Evolutionary conservation across 2,888 invertebrate species (phyloP), one percentile per base, ranked within the genome.

Genomic region (Mythimna albipuncta): DNA sequence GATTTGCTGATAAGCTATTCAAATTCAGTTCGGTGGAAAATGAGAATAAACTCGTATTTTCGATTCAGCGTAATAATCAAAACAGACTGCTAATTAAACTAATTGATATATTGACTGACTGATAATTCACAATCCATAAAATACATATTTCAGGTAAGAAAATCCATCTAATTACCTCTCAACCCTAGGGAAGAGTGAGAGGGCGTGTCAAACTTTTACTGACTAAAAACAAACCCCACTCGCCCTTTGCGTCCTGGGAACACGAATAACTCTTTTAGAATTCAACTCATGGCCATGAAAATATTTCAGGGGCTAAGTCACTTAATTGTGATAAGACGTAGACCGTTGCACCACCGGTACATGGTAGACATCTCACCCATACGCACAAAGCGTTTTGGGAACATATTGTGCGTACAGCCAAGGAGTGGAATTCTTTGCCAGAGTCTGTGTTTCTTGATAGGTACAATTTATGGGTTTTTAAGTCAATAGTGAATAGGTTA

Each of bases 1-100:
- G 19, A 61, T 44, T 41, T 52, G 41, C 21, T 70, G 50, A 44
- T 35, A 44, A 59, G 61, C 61, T 11, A 13, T 72, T 44, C 11
- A 35, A 55, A 47, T 47, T 10, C 44, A 35, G 19, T 61, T 44
- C 21, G 11, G 16, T 26, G 32, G 4, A 52, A 72, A 38, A n/a
- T 6, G 5, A n/a, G 19, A 7, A 35, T 19, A 41, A 38, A 50
- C 52, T 26, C 13, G 47, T 10, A 26, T 38, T 55, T 61, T 52
- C 10, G 21, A 44, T 69, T 44, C 72, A 44, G 13, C 19, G 13
- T 55, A 21, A 3, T 35, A 19, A 61, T 19, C 50, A 16, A 41
- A 47, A 57, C 47, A 69, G 26, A 47, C 26, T 50, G 10, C 7
- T n/a, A n/a, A 70, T 26, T 16, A 57, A 57, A 21, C 0, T 35